Percentiles rank a stretch among this genome's conserved stretches.
Evolutionary conservation across 2,888 invertebrate genomes (phyloP).

Genomic region (Tipula vernalis): DNA sequence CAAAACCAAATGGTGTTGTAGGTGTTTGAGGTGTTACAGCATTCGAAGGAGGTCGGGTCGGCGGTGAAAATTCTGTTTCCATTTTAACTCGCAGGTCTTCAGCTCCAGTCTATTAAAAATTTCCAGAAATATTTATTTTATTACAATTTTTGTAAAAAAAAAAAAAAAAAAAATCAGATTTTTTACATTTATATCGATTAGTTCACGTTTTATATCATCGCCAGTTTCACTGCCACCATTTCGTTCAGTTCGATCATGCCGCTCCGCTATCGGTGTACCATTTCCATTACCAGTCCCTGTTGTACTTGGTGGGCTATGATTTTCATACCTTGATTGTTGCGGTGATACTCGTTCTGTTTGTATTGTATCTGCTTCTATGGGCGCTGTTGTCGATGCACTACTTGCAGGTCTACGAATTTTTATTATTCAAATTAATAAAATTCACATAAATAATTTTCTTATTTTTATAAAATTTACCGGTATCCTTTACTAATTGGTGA

Average conservation of each 20-base stretch:
- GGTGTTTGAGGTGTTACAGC: slow-evolving; percentile 35
- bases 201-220: slow-evolving; percentile 34
- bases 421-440: background rate
- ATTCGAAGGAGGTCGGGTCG: slow-evolving; percentile 19
- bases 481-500: slow-evolving; percentile 37
- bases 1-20: slow-evolving; percentile 36
- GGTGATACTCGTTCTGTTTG: slow-evolving; percentile 35
- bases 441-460: background rate
- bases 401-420: slow-evolving; percentile 29
- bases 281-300: slow-evolving; percentile 27
- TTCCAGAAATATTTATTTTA: background rate
- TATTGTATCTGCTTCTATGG: slow-evolving; percentile 37
- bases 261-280: slow-evolving; percentile 16
- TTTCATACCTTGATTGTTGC: slow-evolving; percentile 37
- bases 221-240: slow-evolving; percentile 36
- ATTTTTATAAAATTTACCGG: slow-evolving; percentile 14
- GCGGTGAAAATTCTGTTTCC: slow-evolving; percentile 42
- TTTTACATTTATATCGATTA: slow-evolving; percentile 29
- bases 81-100: slow-evolving; percentile 65
- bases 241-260: slow-evolving; percentile 30
- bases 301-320: slow-evolving; percentile 35
- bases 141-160: background rate
- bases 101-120: slow-evolving; percentile 31
- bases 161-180: background rate
- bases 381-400: slow-evolving; percentile 36